phyloP scores from a whole-genome alignment of 2,797 vertebrate genomes.

The Mycteria americana region DNA sequence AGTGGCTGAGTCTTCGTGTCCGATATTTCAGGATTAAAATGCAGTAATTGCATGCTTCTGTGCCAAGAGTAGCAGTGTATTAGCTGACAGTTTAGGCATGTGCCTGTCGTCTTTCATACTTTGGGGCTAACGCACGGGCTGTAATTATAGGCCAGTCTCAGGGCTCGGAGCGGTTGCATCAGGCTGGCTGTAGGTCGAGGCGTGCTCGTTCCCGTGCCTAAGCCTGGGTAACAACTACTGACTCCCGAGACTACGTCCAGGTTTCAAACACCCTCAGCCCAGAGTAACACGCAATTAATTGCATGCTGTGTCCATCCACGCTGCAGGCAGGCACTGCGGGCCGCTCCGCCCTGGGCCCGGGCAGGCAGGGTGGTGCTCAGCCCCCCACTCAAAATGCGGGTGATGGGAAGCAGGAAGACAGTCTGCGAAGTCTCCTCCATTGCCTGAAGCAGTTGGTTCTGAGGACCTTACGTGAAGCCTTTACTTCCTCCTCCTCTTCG shows the following conservation, averaged over 20 bases:
- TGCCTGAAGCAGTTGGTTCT: background rate
- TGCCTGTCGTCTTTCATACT: background rate
- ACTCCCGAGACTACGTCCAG: rapidly evolving
- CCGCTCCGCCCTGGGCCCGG: rapidly evolving
- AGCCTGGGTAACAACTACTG: background rate
- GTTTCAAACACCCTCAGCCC: background rate
- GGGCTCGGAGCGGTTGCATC: rapidly evolving
- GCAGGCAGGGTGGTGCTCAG: background rate
- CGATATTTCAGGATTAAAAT: background rate
- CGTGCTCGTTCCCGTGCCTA: rapidly evolving
- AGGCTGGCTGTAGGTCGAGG: background rate
- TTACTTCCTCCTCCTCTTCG: background rate
- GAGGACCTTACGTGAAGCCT: background rate
- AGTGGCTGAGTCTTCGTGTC: background rate
- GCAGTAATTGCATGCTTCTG: background rate
- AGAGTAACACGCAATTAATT: no score
- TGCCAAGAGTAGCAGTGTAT: background rate
- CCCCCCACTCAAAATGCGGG: rapidly evolving
- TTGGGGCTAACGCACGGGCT: rapidly evolving
- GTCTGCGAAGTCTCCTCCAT: background rate
- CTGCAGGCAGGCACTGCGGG: background rate
- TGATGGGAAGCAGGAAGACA: background rate
- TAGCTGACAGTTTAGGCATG: background rate
- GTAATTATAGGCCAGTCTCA: background rate
- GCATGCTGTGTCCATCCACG: rapidly evolving